Conservation (phyloP, 2,797 vertebrate genomes). For the Pangasius sanitwongsei region DNA sequence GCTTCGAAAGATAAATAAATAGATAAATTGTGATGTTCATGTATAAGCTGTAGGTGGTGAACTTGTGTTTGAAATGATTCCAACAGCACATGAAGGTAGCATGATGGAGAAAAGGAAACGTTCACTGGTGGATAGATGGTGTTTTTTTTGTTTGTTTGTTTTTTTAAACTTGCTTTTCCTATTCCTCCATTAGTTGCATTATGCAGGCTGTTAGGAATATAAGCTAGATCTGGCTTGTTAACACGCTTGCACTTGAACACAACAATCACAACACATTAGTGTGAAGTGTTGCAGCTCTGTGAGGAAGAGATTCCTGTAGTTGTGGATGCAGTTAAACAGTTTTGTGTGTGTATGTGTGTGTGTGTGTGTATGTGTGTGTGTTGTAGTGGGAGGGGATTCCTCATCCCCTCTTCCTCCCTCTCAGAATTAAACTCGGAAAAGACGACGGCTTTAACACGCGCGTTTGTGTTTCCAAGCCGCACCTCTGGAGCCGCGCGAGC, state of each 20-base stretch:
- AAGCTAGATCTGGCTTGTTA: not conserved
- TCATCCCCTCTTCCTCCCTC: constrained; percentile 6
- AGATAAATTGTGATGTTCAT: not conserved
- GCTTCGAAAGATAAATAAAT: not conserved
- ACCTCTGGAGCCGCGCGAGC: constrained; percentile 19
- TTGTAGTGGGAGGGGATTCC: constrained; percentile 32
- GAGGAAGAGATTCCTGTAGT: constrained; percentile 13
- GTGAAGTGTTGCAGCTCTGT: constrained; percentile 14
- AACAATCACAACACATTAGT: not conserved
- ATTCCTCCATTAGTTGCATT: not conserved
- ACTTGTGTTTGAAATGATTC: not conserved
- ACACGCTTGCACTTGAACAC: not conserved
- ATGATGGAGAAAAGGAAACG: not conserved
- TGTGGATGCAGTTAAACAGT: not conserved
- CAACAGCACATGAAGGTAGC: not conserved
- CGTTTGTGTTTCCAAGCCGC: constrained; percentile 23
- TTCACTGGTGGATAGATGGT: not conserved
- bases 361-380: constrained; percentile 10
- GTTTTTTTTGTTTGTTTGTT: not conserved
- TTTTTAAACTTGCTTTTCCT: too few relatives aligned
- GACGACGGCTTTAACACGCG: constrained; percentile 12
- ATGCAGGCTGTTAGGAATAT: too few relatives aligned
- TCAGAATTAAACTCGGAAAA: constrained; percentile 14
- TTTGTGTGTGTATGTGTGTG: constrained; percentile 3
- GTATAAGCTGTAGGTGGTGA: not conserved